These are phyloP conservation scores for Papilio polytes DNA, from an alignment of 1,140 invertebrate genomes.

Conservation along the genomic window DNA sequence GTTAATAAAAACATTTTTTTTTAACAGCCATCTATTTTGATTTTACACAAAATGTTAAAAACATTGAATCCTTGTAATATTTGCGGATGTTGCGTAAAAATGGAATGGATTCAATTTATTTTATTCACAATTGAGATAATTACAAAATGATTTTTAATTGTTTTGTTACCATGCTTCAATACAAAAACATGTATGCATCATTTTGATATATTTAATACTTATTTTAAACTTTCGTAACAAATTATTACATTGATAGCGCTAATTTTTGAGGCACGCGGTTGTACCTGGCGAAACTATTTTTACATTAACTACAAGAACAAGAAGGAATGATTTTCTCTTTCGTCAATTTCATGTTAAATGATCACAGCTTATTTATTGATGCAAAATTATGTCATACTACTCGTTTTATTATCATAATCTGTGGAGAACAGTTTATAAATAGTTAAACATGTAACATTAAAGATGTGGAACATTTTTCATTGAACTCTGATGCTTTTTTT, in stretches of 20 bases:
- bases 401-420: not conserved
- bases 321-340: not conserved
- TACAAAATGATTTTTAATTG: not conserved
- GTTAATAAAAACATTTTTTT: constrained; percentile 21
- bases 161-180: not conserved
- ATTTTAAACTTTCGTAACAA: constrained; percentile 30
- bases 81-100: constrained; percentile 7
- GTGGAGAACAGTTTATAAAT: not conserved
- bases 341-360: constrained; percentile 2
- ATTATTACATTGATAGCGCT: constrained; percentile 19
- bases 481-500: too few relatives aligned
- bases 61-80: constrained; percentile 13
- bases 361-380: constrained; percentile 21
- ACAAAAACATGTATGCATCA: not conserved
- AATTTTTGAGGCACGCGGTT: constrained; percentile 20
- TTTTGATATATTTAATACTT: not conserved
- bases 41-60: constrained; percentile 32
- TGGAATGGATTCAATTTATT: constrained; percentile 20
- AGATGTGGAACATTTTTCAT: not conserved
- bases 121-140: not conserved
- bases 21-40: constrained; percentile 30
- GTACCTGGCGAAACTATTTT: constrained; percentile 9
- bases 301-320: constrained; percentile 14
- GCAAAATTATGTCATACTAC: not conserved
- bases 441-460: not conserved